These are phyloP conservation scores for Dynastes hyllus DNA, from an alignment of 2,888 invertebrate genomes.

Conservation along the genomic window DNA sequence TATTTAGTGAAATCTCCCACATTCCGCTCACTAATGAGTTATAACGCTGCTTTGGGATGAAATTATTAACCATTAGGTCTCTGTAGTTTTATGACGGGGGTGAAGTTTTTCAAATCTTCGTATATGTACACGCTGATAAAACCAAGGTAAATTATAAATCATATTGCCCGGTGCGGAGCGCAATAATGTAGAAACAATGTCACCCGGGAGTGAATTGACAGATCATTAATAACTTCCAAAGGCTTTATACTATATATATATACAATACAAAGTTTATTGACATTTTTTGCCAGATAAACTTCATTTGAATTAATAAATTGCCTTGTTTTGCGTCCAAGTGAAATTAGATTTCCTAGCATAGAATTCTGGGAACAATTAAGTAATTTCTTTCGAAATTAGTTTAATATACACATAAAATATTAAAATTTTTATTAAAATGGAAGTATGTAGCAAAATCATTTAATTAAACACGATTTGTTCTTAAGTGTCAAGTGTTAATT, in stretches of 20 bases:
- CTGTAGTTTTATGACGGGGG: not conserved
- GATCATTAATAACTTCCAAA: slow-evolving; percentile 64
- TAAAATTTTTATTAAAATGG: too few relatives aligned
- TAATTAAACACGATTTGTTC: too few relatives aligned
- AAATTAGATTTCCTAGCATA: not conserved
- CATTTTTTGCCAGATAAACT: slow-evolving; percentile 19
- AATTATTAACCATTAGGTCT: slow-evolving; percentile 8
- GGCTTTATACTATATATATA: slow-evolving; percentile 49
- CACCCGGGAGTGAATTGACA: slow-evolving; percentile 64
- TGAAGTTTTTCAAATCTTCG: slow-evolving; percentile 4
- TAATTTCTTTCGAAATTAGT: too few relatives aligned
- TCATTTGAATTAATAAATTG: slow-evolving; percentile 11
- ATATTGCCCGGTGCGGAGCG: slow-evolving; percentile 63
- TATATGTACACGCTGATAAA: slow-evolving; percentile 23
- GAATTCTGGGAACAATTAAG: too few relatives aligned
- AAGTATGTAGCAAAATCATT: too few relatives aligned
- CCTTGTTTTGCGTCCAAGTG: not conserved
- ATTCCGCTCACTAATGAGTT: too few relatives aligned
- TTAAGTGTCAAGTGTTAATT: too few relatives aligned
- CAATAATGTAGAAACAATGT: slow-evolving; percentile 67
- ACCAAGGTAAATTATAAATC: slow-evolving; percentile 64
- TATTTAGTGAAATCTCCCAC: too few relatives aligned
- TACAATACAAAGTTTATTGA: slow-evolving; percentile 53
- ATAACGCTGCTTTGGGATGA: not conserved
- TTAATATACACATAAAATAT: too few relatives aligned